Evolutionary conservation across 2,113 vertebrate species (phyloP), one percentile per base, ranked within the genome.

Genomic region (Dolichotis patagonum): DNA sequence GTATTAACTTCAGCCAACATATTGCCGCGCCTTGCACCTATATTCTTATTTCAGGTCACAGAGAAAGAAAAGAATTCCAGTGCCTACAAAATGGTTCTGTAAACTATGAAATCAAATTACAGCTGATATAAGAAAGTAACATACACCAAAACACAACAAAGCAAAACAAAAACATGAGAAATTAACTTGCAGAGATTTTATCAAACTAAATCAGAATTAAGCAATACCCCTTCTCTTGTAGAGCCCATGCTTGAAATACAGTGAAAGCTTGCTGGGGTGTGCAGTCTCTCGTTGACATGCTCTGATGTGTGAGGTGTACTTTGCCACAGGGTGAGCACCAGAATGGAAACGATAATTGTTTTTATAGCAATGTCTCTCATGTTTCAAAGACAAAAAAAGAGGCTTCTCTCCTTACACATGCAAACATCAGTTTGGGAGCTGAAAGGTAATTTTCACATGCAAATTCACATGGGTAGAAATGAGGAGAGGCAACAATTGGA

Each of bases 391-490:
- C 19, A 56, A 56, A 56, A 98, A 86, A 88, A 96, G 85, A 88
- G 90, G 87, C 92, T 91, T 60, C 93, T 98, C 94, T 97, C 93
- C 97, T 97, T 97, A 90, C 97, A 97, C 96, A 78, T 91, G 85
- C 82, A 52, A 96, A 97, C 84, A 63, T 96, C 94, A 94, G 77
- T 98, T 97, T 97, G 96, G 97, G 97, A 96, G 95, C 95, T 60
- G 91, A 92, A 97, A 98, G 98, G 98, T 96, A 98, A 98, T 98
- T 98, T 98, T 98, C 98, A 98, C 98, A 97, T 98, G 98, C 98
- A 98, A 98, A 98, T 98, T 93, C 94, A 62, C 67, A 89, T 0
- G 0, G 96, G 93, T 52, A 38, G 95, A 97, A 97, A 97, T 98
- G 97, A 98, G 94, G 94, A 93, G 97, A 88, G 78, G 38, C 0